Evolutionary conservation across 2,113 vertebrate genomes (phyloP).

Genomic region (Alouatta palliata): DNA sequence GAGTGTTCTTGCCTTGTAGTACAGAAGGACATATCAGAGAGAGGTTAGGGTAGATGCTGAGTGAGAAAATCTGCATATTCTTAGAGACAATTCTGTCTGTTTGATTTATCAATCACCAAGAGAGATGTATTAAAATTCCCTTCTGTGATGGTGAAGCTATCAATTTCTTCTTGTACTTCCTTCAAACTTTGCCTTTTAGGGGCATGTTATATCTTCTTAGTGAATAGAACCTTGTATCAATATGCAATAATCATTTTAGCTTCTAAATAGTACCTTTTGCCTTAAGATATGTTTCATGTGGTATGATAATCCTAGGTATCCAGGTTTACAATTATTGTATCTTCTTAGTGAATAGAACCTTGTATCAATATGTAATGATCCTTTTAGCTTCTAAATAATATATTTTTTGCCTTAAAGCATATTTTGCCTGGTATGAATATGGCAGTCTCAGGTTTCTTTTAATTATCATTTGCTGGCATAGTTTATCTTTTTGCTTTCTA

Average conservation of each 20-base stretch:
- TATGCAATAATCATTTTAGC: neutral
- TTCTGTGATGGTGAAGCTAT: neutral
- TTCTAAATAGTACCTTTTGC: neutral
- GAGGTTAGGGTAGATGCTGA: neutral
- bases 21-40: neutral
- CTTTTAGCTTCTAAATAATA: neutral
- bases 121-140: neutral
- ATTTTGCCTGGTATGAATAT: neutral
- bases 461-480: neutral
- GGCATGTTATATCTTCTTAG: neutral
- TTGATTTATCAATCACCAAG: neutral
- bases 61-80: neutral
- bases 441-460: neutral
- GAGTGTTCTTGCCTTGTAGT: neutral
- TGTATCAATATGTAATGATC: neutral
- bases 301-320: neutral
- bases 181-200: neutral
- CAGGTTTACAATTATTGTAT: neutral
- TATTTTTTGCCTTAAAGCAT: neutral
- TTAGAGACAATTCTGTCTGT: neutral
- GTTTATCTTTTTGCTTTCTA: neutral
- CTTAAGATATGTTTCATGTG: neutral
- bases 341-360: neutral
- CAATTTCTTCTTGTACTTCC: neutral
- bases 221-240: neutral